A percentile compares a stretch with the other conserved stretches of the same genome.
phyloP scores from a whole-genome alignment of 2,888 invertebrate species.

The Norana najaformis region DNA sequence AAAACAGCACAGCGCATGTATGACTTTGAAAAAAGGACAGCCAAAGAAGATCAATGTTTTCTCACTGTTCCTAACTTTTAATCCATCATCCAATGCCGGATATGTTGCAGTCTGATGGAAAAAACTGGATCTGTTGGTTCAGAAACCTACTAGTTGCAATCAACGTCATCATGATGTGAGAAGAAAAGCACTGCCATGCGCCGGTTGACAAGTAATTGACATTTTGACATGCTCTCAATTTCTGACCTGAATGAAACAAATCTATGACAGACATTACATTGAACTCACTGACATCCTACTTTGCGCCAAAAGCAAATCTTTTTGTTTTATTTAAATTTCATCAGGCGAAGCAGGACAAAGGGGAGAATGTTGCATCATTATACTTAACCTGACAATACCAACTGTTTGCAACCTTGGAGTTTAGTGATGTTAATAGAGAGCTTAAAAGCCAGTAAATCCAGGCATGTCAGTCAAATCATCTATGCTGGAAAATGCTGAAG shows the following conservation, averaged over 20 bases:
- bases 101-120: too few species aligned
- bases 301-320: slow-evolving; percentile 30
- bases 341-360: slow-evolving; percentile 22
- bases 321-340: slow-evolving; percentile 29
- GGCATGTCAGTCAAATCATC: slow-evolving; percentile 34
- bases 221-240: slow-evolving; percentile 34
- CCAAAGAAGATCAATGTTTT: too few species aligned
- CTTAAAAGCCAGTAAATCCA: slow-evolving; percentile 39
- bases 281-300: slow-evolving; percentile 26
- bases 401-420: slow-evolving; percentile 26
- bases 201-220: slow-evolving; percentile 26
- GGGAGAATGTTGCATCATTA: too few species aligned
- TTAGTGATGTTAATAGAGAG: slow-evolving; percentile 32
- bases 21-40: too few species aligned
- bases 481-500: slow-evolving; percentile 30
- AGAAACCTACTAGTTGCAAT: slow-evolving; percentile 14
- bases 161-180: slow-evolving; percentile 28
- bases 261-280: slow-evolving; percentile 9
- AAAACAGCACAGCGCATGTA: too few species aligned
- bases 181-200: slow-evolving; percentile 38
- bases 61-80: too few species aligned
- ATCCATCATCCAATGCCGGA: too few species aligned
- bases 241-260: slow-evolving; percentile 19
- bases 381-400: background rate
- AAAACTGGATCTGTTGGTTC: slow-evolving; percentile 21